Conservation (phyloP, 2,797 vertebrate species). For the Phyllotis vaccarum region DNA sequence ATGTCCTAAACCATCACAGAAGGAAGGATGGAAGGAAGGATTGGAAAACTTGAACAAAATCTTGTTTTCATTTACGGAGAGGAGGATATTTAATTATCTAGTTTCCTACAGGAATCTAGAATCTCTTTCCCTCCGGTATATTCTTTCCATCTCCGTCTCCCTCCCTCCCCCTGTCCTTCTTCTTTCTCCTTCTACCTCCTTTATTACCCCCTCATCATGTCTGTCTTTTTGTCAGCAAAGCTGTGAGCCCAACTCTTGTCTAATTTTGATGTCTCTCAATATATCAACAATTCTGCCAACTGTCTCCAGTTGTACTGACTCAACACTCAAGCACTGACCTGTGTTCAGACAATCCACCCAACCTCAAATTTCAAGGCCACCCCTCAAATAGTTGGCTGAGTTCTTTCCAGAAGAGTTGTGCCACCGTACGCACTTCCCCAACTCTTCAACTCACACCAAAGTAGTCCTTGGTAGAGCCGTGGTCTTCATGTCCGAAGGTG, state of each 20-base stretch:
- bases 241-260: neutral
- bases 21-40: neutral
- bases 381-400: neutral
- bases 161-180: neutral
- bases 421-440: neutral
- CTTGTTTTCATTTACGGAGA: neutral
- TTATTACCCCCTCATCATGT: neutral
- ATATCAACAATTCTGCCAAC: neutral
- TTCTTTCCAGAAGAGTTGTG: neutral
- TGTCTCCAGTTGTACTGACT: neutral
- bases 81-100: neutral
- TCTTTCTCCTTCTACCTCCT: too few species aligned
- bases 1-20: neutral
- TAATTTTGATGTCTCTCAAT: neutral
- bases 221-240: neutral
- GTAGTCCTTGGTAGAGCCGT: neutral
- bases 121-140: neutral
- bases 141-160: neutral
- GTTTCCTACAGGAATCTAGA: neutral
- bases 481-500: neutral
- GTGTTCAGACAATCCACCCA: neutral
- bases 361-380: neutral
- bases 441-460: neutral
- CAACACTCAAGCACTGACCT: neutral
- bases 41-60: constrained; percentile 26